A percentile compares a stretch with the other conserved stretches of the same genome.
These are phyloP conservation scores for Pedionomus torquatus DNA, from an alignment of 2,113 vertebrate genomes.

Conservation along the genomic window DNA sequence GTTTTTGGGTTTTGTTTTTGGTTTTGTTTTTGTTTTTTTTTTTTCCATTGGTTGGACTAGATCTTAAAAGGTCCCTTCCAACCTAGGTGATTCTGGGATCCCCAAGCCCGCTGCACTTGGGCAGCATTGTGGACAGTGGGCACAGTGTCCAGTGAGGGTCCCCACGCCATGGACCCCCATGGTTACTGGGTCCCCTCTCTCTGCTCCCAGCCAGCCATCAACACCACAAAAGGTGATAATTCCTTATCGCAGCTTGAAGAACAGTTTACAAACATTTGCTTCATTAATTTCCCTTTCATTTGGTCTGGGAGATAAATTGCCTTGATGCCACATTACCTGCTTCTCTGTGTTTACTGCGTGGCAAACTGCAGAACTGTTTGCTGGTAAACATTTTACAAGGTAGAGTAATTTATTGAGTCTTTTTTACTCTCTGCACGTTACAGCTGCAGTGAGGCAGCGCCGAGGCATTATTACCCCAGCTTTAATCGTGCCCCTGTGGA, in stretches of 20 bases:
- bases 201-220: neutral
- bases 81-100: too few relatives aligned
- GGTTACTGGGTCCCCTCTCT: too few relatives aligned
- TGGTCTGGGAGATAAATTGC: neutral
- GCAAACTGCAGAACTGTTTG: neutral
- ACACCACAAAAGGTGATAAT: fast-evolving
- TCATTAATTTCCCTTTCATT: neutral
- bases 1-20: too few relatives aligned
- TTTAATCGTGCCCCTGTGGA: neutral
- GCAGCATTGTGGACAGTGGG: fast-evolving
- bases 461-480: neutral
- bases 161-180: neutral
- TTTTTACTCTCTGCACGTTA: neutral
- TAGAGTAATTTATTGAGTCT: neutral
- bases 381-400: neutral
- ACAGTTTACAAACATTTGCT: neutral
- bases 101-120: fast-evolving
- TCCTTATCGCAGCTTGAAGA: neutral
- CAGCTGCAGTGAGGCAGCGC: slow-evolving; percentile 4
- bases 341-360: neutral
- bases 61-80: too few relatives aligned
- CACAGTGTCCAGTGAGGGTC: fast-evolving
- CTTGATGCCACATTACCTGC: neutral
- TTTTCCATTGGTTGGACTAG: too few relatives aligned
- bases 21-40: too few relatives aligned